Evolutionary conservation across 1,140 invertebrate species (phyloP), one percentile per base, ranked within the genome.

Genomic region (Micrasema longulum): DNA sequence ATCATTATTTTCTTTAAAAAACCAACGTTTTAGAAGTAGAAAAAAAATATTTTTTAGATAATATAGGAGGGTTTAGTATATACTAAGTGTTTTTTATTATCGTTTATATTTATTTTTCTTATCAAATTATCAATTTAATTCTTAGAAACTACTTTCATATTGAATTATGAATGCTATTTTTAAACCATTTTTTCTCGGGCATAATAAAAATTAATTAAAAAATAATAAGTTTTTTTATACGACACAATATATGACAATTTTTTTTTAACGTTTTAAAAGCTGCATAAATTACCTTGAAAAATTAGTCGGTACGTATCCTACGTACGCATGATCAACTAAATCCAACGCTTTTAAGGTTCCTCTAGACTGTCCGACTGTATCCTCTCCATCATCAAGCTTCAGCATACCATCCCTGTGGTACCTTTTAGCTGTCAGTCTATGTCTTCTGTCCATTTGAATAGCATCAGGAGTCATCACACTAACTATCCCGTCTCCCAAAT

Each of bases 371-470:
- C 93, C 94, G 1, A 88, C 88, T 0, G 96, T 89, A 69, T 95
- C 90, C 77, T 94, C 91, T 48, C 89, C 89, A 48, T 91, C 89
- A 78, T 97, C 92, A 31, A 97, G 87, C 72, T 93, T 91, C 45
- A 97, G 82, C 68, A 95, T 89, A 0, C 95, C 95, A 77, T 96
- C 93, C 55, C 91, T 88, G 75, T 95, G 92, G 79, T 94, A 94
- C 48, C 95, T 85, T 77, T 94, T 95, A 5, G 93, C 93, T 0
- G 92, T 89, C 11, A 96, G 88, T 75, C 88, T 89, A 79, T 97
- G 94, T 77, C 90, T 92, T 69, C 88, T 88, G 48, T 93, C 92
- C 77, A 93, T 85, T 9, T 88, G 86, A 1, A 97, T 88, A 76
- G 88, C 89, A 75, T 94, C 89, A 0, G 89, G 82, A 2, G 94